Evolutionary conservation across 2,888 invertebrate species (phyloP), one percentile per base, ranked within the genome.

Genomic region (Cataglyphis altisquamis): DNA sequence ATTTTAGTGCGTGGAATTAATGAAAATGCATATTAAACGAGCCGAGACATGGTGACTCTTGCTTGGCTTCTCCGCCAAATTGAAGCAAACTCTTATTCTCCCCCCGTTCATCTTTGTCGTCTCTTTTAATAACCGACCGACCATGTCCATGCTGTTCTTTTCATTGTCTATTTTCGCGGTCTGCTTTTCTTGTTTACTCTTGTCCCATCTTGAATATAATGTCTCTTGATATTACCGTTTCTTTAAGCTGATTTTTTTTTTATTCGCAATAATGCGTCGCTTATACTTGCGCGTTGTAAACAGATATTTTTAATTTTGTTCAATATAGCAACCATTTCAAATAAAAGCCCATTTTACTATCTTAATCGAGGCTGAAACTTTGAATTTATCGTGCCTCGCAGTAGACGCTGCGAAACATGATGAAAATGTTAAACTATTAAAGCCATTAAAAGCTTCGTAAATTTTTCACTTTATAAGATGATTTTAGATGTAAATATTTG

Each of bases 11-110:
- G 86, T 88, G 88, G 89, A 91, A 93, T 93, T 94, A 93, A 92
- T 93, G 92, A 91, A 92, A 93, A 92, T 91, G 91, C 91, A 92
- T 91, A 91, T 91, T 91, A 92, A 92, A 92, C 92, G 90, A 91
- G 90, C 90, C 89, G 86, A 52, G 52, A 84, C 88, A 83, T 86
- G 85, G 60, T 67, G 63, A 52, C 62, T 48, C 68, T 55, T 41
- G 85, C 70, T 68, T 45, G 60, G 39, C 87, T 87, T 86, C 87
- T 90, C 90, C 87, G 85, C 87, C 84, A 91, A 92, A 92, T 92
- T 92, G 89, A 91, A 90, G 86, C 84, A 81, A 90, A 91, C 89
- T 92, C 91, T 91, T 92, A 36, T 89, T 89, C 83, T 89, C 84
- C 15, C 21, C 83, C 21, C 12, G 29, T 18, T 1, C 8, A 25